Evolutionary conservation across 2,888 invertebrate genomes (phyloP).

Genomic region (Sialis fuliginosa): DNA sequence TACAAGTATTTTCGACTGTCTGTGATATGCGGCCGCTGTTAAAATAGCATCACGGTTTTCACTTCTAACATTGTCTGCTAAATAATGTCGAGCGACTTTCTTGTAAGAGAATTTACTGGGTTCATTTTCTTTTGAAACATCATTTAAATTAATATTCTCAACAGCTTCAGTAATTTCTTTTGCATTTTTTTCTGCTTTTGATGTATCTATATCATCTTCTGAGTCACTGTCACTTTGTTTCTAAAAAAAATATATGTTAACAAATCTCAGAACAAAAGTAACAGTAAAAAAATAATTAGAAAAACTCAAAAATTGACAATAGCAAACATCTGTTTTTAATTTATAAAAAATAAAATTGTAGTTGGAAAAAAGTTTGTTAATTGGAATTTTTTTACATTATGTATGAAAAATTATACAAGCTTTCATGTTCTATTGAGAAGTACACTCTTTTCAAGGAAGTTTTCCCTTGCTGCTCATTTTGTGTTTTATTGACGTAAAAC

Average conservation of each 20-base stretch:
- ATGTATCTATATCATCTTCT: slow-evolving; percentile 47
- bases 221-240: slow-evolving; percentile 25
- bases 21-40: slow-evolving; percentile 72
- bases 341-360: background rate
- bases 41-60: slow-evolving; percentile 42
- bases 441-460: too few species aligned
- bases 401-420: too few species aligned
- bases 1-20: slow-evolving; percentile 60
- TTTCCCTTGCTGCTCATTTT: too few species aligned
- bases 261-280: background rate
- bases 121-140: slow-evolving; percentile 21
- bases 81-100: slow-evolving; percentile 52
- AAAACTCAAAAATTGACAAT: background rate
- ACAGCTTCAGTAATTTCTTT: slow-evolving; percentile 21
- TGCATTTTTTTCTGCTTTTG: slow-evolving; percentile 35
- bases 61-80: slow-evolving; percentile 50
- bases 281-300: slow-evolving; percentile 1
- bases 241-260: slow-evolving; percentile 1
- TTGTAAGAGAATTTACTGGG: slow-evolving; percentile 41
- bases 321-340: background rate
- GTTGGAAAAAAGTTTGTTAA: too few species aligned
- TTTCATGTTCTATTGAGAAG: too few species aligned
- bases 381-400: too few species aligned
- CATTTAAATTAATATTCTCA: slow-evolving; percentile 28
- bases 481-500: too few species aligned